Base-by-base conservation (phyloP, 1,140 invertebrate genomes). In the Arctopsyche grandis region DNA sequence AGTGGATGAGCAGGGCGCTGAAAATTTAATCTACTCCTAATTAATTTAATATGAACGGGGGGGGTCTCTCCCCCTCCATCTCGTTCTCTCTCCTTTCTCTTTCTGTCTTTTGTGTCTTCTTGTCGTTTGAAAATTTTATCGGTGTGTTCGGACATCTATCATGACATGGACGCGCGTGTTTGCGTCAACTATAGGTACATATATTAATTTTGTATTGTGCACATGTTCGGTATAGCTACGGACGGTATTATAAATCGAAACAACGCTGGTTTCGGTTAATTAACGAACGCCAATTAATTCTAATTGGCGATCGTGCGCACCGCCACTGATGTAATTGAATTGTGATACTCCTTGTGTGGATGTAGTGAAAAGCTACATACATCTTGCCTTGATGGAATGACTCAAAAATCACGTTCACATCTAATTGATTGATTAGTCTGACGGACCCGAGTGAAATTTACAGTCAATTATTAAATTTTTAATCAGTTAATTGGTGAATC, bases 11-110 rank as follows among this genome's bases (percentile, higher is more conserved):
- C 48, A 38, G 44, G 7, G 29, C 4, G 75, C 60, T 58, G 29
- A 48, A 82, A 82, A 78, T 78, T 82, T 79, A 78, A 79, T 82
- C 79, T 78, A 75, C 44, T 76, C 75, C 60, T 58, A 81, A 81
- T 81, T 79, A 79, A 81, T 38, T 38, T 77, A 77, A 79, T 79
- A 79, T 75, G 19, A 81, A 78, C 63, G 22, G 21, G 14, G 7
- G 44, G 14, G 52, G 12, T 56, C 5, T n/a, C 52, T 56, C 19
- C 52, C 19, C 60, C 26, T 60, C 56, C 7, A 9, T n/a, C 56
- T 60, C 19, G 56, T 12, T 16, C 19, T 16, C 9, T 60, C 19
- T n/a, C n/a, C n/a, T 69, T 16, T 9, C 38, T 69, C 66, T 10
- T 69, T 10, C 66, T 10, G 29, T 5, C 38, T 71, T n/a, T 12